Evolutionary conservation across 2,113 vertebrate species (phyloP).

Genomic region (Cettia cetti): DNA sequence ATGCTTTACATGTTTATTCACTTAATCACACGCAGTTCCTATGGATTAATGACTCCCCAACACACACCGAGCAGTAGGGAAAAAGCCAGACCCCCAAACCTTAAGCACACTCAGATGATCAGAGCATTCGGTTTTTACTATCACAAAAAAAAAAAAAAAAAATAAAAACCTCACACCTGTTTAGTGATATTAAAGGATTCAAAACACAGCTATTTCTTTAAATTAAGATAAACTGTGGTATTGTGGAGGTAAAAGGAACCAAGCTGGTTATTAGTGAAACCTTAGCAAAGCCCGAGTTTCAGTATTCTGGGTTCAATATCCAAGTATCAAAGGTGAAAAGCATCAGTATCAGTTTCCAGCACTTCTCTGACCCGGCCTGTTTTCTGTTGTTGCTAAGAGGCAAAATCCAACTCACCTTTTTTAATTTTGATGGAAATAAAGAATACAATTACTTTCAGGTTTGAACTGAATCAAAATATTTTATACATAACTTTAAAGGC

Average conservation of each 20-base stretch:
- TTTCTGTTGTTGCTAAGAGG: slow-evolving; percentile 54
- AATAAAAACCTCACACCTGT: not conserved
- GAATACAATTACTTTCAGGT: slow-evolving; percentile 68
- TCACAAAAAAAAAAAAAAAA: not conserved
- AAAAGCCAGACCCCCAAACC: slow-evolving; percentile 30
- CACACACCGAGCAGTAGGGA: not conserved
- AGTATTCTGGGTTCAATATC: not conserved
- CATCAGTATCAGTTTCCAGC: slow-evolving; percentile 48
- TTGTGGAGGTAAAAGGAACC: not conserved
- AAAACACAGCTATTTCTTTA: slow-evolving; percentile 13
- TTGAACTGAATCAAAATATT: slow-evolving; percentile 70
- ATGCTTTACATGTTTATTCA: slow-evolving; percentile 56
- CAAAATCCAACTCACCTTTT: slow-evolving; percentile 37
- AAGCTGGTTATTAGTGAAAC: not conserved
- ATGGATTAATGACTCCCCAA: slow-evolving; percentile 17
- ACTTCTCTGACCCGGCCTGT: slow-evolving; percentile 54
- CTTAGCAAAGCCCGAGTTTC: slow-evolving; percentile 4
- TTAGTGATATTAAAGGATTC: not conserved
- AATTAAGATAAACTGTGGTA: not conserved
- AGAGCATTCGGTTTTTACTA: slow-evolving; percentile 29
- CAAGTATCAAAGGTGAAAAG: slow-evolving; percentile 35
- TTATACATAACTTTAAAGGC: slow-evolving; percentile 82
- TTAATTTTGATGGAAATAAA: slow-evolving; percentile 66
- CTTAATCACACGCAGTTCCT: slow-evolving; percentile 6
- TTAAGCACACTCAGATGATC: slow-evolving; percentile 28